These are phyloP conservation scores for Simalia tracyae DNA, from an alignment of 2,797 vertebrate genomes.

Conservation along the genomic window DNA sequence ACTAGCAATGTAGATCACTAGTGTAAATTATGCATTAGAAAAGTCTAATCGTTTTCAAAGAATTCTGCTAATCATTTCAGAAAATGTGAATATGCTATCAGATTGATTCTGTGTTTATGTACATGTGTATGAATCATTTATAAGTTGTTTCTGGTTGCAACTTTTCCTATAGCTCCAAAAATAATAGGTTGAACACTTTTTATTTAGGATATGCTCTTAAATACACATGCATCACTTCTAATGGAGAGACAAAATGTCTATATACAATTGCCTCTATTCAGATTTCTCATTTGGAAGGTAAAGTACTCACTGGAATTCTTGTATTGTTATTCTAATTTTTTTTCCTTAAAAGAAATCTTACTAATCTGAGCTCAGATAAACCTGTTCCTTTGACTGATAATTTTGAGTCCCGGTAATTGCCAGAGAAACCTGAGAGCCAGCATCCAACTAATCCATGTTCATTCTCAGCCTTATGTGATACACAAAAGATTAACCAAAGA, in stretches of 20 bases:
- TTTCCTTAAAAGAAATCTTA: too few species aligned
- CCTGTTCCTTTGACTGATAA: too few species aligned
- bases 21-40: neutral
- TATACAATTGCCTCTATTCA: too few species aligned
- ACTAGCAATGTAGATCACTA: neutral
- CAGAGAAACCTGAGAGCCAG: too few species aligned
- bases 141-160: conserved; percentile 23
- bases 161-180: conserved; percentile 10
- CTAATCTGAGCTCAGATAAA: too few species aligned
- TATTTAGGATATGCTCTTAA: conserved; percentile 14
- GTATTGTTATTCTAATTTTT: too few species aligned
- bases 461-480: too few species aligned
- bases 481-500: too few species aligned
- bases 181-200: neutral
- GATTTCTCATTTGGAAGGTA: too few species aligned
- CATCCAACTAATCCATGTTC: too few species aligned
- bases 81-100: conserved; percentile 1
- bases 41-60: neutral
- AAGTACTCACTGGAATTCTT: too few species aligned
- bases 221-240: conserved; percentile 7
- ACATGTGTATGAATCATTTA: neutral
- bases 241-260: neutral
- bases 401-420: too few species aligned
- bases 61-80: neutral
- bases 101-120: conserved; percentile 12